Base-by-base conservation (phyloP, 2,113 vertebrate species). In the Sapajus apella region DNA sequence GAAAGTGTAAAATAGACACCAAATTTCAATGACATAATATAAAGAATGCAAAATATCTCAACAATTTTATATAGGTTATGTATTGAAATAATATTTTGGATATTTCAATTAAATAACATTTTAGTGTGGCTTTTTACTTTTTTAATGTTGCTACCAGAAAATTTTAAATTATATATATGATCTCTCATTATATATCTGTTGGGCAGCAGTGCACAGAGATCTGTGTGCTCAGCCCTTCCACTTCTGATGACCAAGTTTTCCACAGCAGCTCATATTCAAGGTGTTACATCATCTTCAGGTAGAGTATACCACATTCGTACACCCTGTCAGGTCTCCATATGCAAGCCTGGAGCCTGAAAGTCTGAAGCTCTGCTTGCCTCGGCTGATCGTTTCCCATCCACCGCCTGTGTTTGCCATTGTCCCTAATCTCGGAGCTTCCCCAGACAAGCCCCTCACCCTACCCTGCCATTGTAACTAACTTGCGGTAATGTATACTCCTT, bases 51-150 rank as follows among this genome's bases (percentile, higher is more conserved):
- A 92, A 95, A n/a, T 77, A 95, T 80, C 86, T 96, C 45, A 50
- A 93, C 68, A 87, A 37, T 72, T 92, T 88, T 85, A 35, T 72
- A 30, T 73, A 92, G 61, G 32, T 84, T 68, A 35, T 21, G 75
- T 90, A 90, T n/a, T 96, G 43, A 92, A 96, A 75, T 90, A 91
- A 85, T 75, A 77, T 94, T 87, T 64, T 76, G n/a, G 30, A 58
- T 82, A n/a, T 66, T 72, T 82, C 35, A 50, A 35, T 85, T 96
- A 96, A 90, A 83, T 94, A 50, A 79, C 23, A 55, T 72, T 87
- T 91, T 35, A 45, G 80, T 76, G 70, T 95, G 61, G 0, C 55
- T 80, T 87, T 75, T 80, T 40, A 76, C 52, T 37, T 35, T 76
- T 92, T 52, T 70, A 81, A 91, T 68, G 82, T 97, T 55, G 91